phyloP scores from a whole-genome alignment of 1,140 invertebrate species.

The Ceratoteleas bidentatus region DNA sequence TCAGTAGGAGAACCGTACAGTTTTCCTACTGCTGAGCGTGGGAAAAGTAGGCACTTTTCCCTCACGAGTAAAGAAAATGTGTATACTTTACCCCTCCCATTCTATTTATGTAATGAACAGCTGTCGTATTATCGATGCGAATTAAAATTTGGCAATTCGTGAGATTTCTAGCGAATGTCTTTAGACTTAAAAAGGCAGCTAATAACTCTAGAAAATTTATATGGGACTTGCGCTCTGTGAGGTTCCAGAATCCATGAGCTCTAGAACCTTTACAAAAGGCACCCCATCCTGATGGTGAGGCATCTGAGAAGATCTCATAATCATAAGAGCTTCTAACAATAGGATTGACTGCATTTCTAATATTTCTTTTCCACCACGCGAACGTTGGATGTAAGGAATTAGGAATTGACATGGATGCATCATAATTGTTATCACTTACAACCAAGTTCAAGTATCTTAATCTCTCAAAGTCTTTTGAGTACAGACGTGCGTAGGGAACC shows the following conservation, averaged over 20 bases:
- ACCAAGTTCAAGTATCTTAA: conserved; percentile 15
- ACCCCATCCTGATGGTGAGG: conserved; percentile 26
- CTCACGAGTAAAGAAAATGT: background rate
- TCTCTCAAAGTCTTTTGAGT: conserved; percentile 35
- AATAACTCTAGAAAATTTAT: conserved; percentile 36
- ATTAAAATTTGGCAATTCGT: conserved; percentile 26
- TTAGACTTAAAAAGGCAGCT: conserved; percentile 16
- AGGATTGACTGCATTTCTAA: background rate
- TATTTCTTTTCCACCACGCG: conserved; percentile 22
- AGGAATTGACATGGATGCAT: conserved; percentile 25
- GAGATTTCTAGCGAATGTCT: conserved; percentile 14
- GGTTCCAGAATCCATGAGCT: conserved; percentile 22
- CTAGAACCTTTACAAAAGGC: conserved; percentile 14
- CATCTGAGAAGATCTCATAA: conserved; percentile 27
- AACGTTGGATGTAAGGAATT: conserved; percentile 9
- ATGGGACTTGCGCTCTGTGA: background rate
- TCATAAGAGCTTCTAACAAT: conserved; percentile 8
- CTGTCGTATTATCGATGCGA: conserved; percentile 28
- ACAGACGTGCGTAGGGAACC: conserved; percentile 22
- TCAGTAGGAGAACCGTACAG: too few species aligned
- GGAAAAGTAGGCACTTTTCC: too few species aligned
- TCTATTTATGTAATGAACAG: conserved; percentile 12
- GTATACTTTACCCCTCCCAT: conserved; percentile 24
- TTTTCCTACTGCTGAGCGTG: too few species aligned
- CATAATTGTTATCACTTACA: conserved; percentile 21